These are phyloP conservation scores for Synanthedon myopaeformis DNA, from an alignment of 2,888 invertebrate genomes.

Conservation along the genomic window DNA sequence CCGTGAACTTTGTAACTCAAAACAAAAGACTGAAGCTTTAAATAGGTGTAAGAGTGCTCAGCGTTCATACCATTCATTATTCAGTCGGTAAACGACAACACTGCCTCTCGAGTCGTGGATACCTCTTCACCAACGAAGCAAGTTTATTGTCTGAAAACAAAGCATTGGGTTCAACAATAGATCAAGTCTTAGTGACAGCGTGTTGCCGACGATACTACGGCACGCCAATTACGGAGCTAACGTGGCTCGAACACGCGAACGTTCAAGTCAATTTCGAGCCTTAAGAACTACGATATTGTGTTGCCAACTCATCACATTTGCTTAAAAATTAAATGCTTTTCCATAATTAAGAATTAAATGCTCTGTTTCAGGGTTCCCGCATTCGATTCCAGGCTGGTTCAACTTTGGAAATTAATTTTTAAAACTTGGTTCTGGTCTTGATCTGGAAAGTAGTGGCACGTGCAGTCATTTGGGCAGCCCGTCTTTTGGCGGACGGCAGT, in stretches of 20 bases:
- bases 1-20: conserved; percentile 22
- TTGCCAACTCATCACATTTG: no score
- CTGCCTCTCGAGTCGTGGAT: conserved; percentile 14
- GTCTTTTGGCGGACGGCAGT: no score
- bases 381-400: no score
- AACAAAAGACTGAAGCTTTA: conserved; percentile 31
- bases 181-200: conserved; percentile 42
- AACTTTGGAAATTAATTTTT: no score
- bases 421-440: no score
- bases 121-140: conserved; percentile 47
- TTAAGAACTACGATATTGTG: conserved; percentile 19
- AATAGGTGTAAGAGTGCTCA: conserved; percentile 33
- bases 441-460: no score
- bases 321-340: no score
- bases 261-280: conserved; percentile 45
- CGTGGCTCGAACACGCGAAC: conserved; percentile 47
- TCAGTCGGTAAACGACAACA: conserved; percentile 16
- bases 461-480: no score
- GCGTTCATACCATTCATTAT: conserved; percentile 43
- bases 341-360: no score
- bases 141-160: conserved; percentile 60
- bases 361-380: no score
- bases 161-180: conserved; percentile 32
- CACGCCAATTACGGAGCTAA: conserved; percentile 59
- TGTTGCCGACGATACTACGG: conserved; percentile 26